A percentile compares a stretch with the other conserved stretches of the same genome.
Evolutionary conservation across 1,140 invertebrate species (phyloP).

Genomic region (Saccostrea glomerata): DNA sequence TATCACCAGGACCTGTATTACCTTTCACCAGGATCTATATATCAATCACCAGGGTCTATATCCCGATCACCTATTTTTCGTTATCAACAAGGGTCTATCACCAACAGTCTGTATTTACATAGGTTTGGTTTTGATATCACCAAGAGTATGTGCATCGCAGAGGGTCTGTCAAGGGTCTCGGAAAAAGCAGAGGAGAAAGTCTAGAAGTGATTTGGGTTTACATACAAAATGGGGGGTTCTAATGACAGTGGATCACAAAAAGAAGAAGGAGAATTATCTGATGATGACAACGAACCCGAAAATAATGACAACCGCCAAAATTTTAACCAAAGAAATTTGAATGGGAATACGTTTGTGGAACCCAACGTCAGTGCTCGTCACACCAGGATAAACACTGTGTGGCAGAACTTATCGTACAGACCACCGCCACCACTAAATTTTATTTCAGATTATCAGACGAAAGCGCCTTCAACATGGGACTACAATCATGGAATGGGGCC

Average conservation of each 20-base stretch:
- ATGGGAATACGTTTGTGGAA: neutral
- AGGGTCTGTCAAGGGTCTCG: no score
- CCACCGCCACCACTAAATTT: neutral
- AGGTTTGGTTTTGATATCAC: no score
- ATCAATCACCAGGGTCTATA: no score
- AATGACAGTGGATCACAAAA: neutral
- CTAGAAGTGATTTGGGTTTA: neutral
- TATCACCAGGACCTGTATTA: no score
- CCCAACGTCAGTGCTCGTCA: neutral
- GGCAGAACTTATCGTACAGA: conserved; percentile 26
- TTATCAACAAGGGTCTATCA: no score
- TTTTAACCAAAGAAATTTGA: neutral
- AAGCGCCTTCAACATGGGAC: neutral
- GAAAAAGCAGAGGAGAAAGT: neutral
- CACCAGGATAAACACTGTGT: neutral
- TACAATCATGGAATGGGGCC: neutral
- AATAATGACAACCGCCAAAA: neutral
- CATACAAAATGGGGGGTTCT: neutral
- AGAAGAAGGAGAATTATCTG: conserved; percentile 24
- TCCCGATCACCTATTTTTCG: no score
- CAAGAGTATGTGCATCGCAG: no score
- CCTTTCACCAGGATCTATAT: no score
- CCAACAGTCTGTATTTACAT: no score
- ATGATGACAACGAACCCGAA: conserved; percentile 5
- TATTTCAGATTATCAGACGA: neutral